These are phyloP conservation scores for Automeris io DNA, from an alignment of 2,888 invertebrate genomes.

Conservation along the genomic window DNA sequence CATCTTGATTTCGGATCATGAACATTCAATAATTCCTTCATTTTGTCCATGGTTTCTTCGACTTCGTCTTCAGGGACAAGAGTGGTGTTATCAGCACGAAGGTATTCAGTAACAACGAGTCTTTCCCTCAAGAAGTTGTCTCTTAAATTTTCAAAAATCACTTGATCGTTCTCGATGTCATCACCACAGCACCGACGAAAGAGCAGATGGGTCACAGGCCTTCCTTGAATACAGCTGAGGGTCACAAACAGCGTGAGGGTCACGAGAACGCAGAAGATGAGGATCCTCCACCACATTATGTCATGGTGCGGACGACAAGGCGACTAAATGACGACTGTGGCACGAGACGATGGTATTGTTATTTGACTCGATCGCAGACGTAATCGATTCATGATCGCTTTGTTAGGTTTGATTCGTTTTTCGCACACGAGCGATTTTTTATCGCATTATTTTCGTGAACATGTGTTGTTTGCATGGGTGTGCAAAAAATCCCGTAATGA, in stretches of 20 bases:
- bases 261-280: slow-evolving; percentile 56
- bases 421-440: slow-evolving; percentile 23
- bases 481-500: too few relatives aligned
- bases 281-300: slow-evolving; percentile 58
- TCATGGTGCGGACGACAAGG: slow-evolving; percentile 7
- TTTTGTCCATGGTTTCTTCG: slow-evolving; percentile 21
- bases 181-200: slow-evolving; percentile 55
- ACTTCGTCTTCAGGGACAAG: slow-evolving; percentile 23
- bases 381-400: slow-evolving; percentile 35
- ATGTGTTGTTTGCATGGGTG: too few relatives aligned
- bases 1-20: slow-evolving; percentile 23
- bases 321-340: slow-evolving; percentile 5
- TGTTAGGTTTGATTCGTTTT: slow-evolving; percentile 17
- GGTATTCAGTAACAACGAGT: slow-evolving; percentile 35
- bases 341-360: slow-evolving; percentile 20
- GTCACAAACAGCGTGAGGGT: slow-evolving; percentile 51
- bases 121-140: slow-evolving; percentile 54
- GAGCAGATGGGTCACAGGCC: slow-evolving; percentile 50
- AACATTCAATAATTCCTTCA: slow-evolving; percentile 24
- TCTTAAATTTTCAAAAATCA: slow-evolving; percentile 51
- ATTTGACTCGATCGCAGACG: slow-evolving; percentile 30
- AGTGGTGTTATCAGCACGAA: slow-evolving; percentile 28
- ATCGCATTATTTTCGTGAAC: too few relatives aligned
- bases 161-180: slow-evolving; percentile 59
- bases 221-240: slow-evolving; percentile 47